Evolutionary conservation across 2,888 invertebrate species (phyloP).

Genomic region (Cynaeus angustus): DNA sequence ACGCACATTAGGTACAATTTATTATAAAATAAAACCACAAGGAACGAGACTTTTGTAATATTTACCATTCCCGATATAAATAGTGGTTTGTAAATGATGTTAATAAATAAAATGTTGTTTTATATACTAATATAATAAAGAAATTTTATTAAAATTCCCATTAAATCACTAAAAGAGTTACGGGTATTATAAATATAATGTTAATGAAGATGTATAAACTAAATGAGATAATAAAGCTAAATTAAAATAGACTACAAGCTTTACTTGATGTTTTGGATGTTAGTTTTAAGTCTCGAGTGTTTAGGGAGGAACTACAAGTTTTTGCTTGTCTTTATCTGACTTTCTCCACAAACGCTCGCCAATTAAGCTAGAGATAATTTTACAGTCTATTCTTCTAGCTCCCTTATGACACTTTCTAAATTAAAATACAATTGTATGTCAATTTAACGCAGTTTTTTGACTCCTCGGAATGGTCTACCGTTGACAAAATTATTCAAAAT

Average conservation of each 20-base stretch:
- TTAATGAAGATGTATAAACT: constrained; percentile 68
- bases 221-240: constrained; percentile 68
- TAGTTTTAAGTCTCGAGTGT: constrained; percentile 57
- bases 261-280: constrained; percentile 61
- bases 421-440: constrained; percentile 59
- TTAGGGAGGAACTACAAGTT: constrained; percentile 51
- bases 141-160: constrained; percentile 69
- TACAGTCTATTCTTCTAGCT: constrained; percentile 59
- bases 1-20: constrained; percentile 66
- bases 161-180: constrained; percentile 67
- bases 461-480: constrained; percentile 22
- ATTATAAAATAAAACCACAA: constrained; percentile 61
- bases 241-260: constrained; percentile 57
- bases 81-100: constrained; percentile 72
- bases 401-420: constrained; percentile 59
- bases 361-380: constrained; percentile 54
- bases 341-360: constrained; percentile 58
- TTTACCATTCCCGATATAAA: constrained; percentile 67
- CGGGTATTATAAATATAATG: constrained; percentile 71
- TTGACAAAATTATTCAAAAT: constrained; percentile 23
- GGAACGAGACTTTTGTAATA: constrained; percentile 67
- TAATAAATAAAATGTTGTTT: constrained; percentile 73
- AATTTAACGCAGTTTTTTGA: constrained; percentile 52
- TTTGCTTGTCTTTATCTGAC: constrained; percentile 30
- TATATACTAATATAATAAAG: constrained; percentile 71